A percentile compares a stretch with the other conserved stretches of the same genome.
Evolutionary conservation across 2,113 vertebrate species (phyloP).

Genomic region (Chamaetylas fuelleborni): DNA sequence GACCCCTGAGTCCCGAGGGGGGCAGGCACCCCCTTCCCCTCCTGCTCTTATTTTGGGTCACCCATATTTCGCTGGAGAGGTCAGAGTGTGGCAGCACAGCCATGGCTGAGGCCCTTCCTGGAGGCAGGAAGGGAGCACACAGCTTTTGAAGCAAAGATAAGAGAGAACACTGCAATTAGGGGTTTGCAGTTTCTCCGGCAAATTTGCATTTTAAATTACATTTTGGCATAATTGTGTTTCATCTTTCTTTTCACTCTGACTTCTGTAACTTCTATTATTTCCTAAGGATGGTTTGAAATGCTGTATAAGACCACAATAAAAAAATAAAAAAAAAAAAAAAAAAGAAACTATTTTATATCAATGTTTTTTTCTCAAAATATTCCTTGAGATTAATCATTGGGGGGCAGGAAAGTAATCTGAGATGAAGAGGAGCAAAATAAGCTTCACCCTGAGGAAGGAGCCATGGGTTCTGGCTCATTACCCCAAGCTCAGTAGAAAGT

Average conservation of each 20-base stretch:
- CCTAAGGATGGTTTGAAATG: neutral
- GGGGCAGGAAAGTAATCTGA: neutral
- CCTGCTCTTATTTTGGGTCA: neutral
- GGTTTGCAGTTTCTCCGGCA: neutral
- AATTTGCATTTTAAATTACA: slow-evolving; percentile 76
- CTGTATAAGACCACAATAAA: neutral
- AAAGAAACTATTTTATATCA: neutral
- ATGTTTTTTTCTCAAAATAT: slow-evolving; percentile 32
- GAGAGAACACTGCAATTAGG: slow-evolving; percentile 46
- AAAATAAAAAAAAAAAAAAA: neutral
- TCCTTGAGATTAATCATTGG: neutral
- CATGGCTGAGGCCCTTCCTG: slow-evolving; percentile 20
- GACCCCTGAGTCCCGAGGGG: neutral
- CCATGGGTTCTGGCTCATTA: neutral
- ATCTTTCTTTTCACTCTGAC: slow-evolving; percentile 57
- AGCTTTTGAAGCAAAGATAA: neutral
- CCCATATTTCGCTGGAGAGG: slow-evolving; percentile 50
- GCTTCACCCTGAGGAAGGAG: neutral
- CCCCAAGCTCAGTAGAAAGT: neutral
- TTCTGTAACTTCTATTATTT: slow-evolving; percentile 48
- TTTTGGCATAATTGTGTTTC: slow-evolving; percentile 52
- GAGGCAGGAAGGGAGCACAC: neutral
- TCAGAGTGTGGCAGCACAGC: slow-evolving; percentile 37
- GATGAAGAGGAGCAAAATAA: neutral
- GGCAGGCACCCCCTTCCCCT: neutral